A percentile compares a stretch with the other conserved stretches of the same genome.
Evolutionary conservation across 2,888 invertebrate species (phyloP).

Genomic region (Conops quadrifasciatus): DNA sequence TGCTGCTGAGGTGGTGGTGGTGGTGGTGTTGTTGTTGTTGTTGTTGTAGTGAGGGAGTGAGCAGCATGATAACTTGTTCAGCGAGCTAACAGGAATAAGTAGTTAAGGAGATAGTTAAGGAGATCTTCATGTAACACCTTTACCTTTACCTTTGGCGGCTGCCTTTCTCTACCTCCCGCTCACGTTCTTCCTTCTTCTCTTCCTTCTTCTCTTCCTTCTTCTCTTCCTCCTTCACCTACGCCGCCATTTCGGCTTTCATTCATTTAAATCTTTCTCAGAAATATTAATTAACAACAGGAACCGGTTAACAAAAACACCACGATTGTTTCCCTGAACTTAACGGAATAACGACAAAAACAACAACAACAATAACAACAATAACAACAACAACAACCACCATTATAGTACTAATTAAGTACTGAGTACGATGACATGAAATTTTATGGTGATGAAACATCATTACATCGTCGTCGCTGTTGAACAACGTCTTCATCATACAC

Average conservation of each 20-base stretch:
- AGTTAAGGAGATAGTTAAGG: too few relatives aligned
- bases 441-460: not conserved
- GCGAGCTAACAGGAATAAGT: too few relatives aligned
- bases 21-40: not conserved
- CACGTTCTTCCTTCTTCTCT: not conserved
- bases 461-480: not conserved
- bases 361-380: not conserved
- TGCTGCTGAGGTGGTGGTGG: not conserved
- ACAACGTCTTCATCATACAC: not conserved
- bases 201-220: not conserved
- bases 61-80: not conserved
- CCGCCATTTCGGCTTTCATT: not conserved
- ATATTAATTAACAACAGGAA: too few relatives aligned
- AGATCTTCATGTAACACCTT: too few relatives aligned
- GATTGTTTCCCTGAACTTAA: not conserved
- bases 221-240: not conserved
- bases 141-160: too few relatives aligned
- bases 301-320: too few relatives aligned
- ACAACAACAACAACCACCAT: not conserved
- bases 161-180: not conserved
- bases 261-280: too few relatives aligned
- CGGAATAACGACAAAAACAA: not conserved
- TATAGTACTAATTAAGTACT: slow-evolving; percentile 10
- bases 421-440: slow-evolving; percentile 18
- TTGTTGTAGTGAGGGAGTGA: not conserved